These are phyloP conservation scores for Lasioglossum calceatum DNA, from an alignment of 2,888 invertebrate genomes.

Conservation along the genomic window DNA sequence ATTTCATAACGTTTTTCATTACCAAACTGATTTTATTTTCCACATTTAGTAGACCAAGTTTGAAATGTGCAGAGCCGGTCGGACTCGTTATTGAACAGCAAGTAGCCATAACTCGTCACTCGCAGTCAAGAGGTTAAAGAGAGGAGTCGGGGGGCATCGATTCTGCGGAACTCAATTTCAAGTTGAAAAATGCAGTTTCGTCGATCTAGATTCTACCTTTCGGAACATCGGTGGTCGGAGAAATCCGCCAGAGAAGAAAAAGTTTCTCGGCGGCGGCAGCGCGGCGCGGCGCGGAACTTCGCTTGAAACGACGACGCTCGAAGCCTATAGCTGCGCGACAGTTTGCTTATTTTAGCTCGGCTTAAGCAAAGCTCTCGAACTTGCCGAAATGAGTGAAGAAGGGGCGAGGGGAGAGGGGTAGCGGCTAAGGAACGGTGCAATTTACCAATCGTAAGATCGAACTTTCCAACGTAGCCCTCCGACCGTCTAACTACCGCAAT, in stretches of 20 bases:
- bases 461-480: constrained; percentile 41
- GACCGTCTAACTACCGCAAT: constrained; percentile 28
- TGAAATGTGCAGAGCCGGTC: not conserved
- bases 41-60: too few species aligned
- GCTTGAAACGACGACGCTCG: constrained; percentile 56
- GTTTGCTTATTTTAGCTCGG: constrained; percentile 76
- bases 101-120: not conserved
- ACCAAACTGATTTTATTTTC: too few species aligned
- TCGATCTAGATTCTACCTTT: not conserved
- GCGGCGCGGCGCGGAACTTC: constrained; percentile 35
- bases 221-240: constrained; percentile 36
- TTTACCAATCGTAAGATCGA: constrained; percentile 66
- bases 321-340: constrained; percentile 65
- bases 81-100: not conserved
- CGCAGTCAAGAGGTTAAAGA: not conserved
- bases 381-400: constrained; percentile 53
- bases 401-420: not conserved
- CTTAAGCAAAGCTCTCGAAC: constrained; percentile 70
- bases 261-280: constrained; percentile 59
- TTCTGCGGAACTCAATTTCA: not conserved
- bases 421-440: constrained; percentile 42
- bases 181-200: not conserved
- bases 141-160: not conserved
- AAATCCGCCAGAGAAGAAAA: constrained; percentile 57
- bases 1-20: too few species aligned